phyloP scores from a whole-genome alignment of 2,888 invertebrate species.

The Yponomeuta malinellus region DNA sequence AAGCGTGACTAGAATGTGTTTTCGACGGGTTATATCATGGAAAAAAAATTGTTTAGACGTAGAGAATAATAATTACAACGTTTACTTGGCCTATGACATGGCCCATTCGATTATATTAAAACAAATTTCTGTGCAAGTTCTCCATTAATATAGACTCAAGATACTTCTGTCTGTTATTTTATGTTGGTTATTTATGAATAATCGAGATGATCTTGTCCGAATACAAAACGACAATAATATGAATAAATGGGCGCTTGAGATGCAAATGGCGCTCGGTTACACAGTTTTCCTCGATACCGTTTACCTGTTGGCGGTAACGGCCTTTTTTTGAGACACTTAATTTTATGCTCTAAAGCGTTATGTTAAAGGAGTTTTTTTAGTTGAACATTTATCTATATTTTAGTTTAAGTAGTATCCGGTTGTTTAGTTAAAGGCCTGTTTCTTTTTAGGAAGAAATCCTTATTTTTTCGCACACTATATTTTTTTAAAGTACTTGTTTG shows the following conservation, averaged over 20 bases:
- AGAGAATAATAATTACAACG: too few species aligned
- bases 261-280: conserved; percentile 11
- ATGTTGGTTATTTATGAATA: background rate
- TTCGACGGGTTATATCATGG: too few species aligned
- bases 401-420: background rate
- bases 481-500: too few species aligned
- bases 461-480: too few species aligned
- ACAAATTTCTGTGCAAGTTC: too few species aligned
- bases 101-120: too few species aligned
- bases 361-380: background rate
- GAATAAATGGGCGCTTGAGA: conserved; percentile 8
- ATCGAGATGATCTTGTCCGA: conserved; percentile 8
- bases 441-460: too few species aligned
- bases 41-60: too few species aligned
- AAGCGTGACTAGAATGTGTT: too few species aligned
- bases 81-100: too few species aligned
- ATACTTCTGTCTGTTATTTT: background rate
- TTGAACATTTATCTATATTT: background rate
- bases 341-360: background rate
- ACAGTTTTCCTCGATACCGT: conserved; percentile 1
- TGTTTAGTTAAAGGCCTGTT: background rate
- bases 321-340: background rate
- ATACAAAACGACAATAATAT: conserved; percentile 8
- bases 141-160: too few species aligned
- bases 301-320: background rate